Evolutionary conservation across 2,888 invertebrate species (phyloP), one percentile per base, ranked within the genome.

Genomic region (Xestia c-nigrum): DNA sequence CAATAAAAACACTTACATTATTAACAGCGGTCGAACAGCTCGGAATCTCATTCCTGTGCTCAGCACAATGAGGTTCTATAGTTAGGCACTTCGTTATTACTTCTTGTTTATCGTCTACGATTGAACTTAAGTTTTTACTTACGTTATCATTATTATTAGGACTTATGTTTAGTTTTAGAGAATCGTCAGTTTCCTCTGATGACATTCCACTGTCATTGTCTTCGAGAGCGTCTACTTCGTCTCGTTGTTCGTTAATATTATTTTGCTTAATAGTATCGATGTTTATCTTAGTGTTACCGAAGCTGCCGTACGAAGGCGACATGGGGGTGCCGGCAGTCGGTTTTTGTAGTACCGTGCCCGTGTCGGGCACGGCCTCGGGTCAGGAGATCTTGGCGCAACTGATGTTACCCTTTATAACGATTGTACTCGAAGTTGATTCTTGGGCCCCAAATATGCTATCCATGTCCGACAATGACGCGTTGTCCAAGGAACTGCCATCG

Each of bases 21-120:
- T 90, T 92, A 91, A 92, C 89, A 91, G 93, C 91, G 85, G 92
- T 95, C 78, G 96, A 96, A 94, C 96, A 96, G 91, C 94, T 92
- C 55, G 96, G 96, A 96, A 96, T 96, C 91, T 95, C 95, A 96
- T 96, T 95, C 96, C 96, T 90, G 74, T 88, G 91, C 89, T 92
- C 93, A 89, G 90, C 93, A 92, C 92, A 86, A 84, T 92, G 93
- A 92, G 93, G 92, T 91, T 95, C 92, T 85, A 90, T 91, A 88
- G 89, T 94, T 95, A 96, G 96, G 96, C 96, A 96, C 96, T 96
- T 96, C 81, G 90, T 94, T 92, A 91, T 92, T 90, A 93, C 92
- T 86, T 92, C 91, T 82, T 87, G 86, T 85, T 92, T 92, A 90
- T 91, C 89, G 64, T 88, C 88, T 90, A 91, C 85, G 76, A 78